Evolutionary conservation across 2,797 vertebrate species (phyloP), one percentile per base, ranked within the genome.

Genomic region (Phrynocephalus guinanensis): DNA sequence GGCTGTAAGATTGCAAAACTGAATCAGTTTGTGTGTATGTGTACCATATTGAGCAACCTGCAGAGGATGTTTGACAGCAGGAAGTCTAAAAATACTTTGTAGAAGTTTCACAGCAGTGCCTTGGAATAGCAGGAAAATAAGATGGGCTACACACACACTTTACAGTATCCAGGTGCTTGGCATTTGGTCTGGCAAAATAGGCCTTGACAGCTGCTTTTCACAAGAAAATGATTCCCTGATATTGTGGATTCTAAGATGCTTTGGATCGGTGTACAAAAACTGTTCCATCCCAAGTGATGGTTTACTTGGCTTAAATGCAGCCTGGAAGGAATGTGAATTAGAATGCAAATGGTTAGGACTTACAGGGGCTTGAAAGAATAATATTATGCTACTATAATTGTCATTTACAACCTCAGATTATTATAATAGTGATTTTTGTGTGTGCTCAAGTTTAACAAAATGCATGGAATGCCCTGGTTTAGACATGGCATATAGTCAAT

Each of bases 71-170:
- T 92, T 93, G 92, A 90, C 92, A 94, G 90, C 93, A 94, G 93
- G 94, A 95, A 95, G 84, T 95, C 91, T 95, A 94, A 95, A 94
- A 95, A 93, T 95, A 95, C 83, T 91, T 91, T 20, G 76, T 91
- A 8, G 90, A 90, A 91, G 89, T 90, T 82, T 92, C 84, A 79
- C 73, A 44, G 80, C 67, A 85, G n/a, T 44, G 50, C 44, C 85
- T 91, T 89, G 70, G 70, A 92, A 89, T 81, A 92, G 63, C 87
- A 93, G 83, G 83, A 88, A 93, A 87, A 85, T 93, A 85, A 86
- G 71, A 88, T 67, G 16, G 85, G 0, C 38, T 66, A 33, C 33
- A 33, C 33, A 3, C 33, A 33, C 33, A 70, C 20, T 84, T 86
- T 86, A 86, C 76, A 33, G 30, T 83, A 77, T 86, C 50, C 81